Base-by-base conservation (phyloP, 2,888 invertebrate species). In the Drosophila neotestacea region DNA sequence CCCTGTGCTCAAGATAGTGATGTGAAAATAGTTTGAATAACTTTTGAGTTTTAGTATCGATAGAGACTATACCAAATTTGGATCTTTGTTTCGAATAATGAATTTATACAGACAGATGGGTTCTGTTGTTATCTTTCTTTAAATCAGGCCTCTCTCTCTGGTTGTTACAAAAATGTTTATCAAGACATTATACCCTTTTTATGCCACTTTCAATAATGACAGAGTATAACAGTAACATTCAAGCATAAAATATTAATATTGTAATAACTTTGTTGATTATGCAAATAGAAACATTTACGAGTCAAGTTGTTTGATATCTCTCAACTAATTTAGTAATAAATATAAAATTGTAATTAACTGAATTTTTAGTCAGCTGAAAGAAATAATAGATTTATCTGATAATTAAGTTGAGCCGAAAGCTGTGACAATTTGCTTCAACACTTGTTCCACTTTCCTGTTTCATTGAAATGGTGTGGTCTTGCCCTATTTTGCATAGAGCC, bases 261-360 rank as follows among this genome's bases (percentile, higher is more conserved):
- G 42, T 30, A 50, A 54, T 51, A 27, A 6, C 11, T 4, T 58
- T 47, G 34, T 56, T 46, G 32, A 36, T 58, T 58, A 46, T 58
- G 56, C 11, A 46, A 46, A 16, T 28, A 11, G 7, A 34, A 28
- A 6, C 10, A 28, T 41, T 41, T 11, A 16, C 13, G 28, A 13
- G n/a, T 22, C 5, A 36, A 41, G 1, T 36, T 7, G n/a, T 44
- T 16, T 36, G n/a, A 28, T 34, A 9, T 13, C 10, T 10, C 9
- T 2, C 27, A 44, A 22, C 22, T 9, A 22, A 36, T 22, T 32
- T 22, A 48, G 22, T 50, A 10, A 22, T 22, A 10, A 7, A 36
- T 55, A 42, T n/a, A 22, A 32, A 41, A 41, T 16, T 32, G 7
- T 22, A 34, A 22, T 41, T 16, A 32, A 13, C 11, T 34, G 6